Conservation (phyloP, 2,888 invertebrate species). For the Drosophila barbarae region DNA sequence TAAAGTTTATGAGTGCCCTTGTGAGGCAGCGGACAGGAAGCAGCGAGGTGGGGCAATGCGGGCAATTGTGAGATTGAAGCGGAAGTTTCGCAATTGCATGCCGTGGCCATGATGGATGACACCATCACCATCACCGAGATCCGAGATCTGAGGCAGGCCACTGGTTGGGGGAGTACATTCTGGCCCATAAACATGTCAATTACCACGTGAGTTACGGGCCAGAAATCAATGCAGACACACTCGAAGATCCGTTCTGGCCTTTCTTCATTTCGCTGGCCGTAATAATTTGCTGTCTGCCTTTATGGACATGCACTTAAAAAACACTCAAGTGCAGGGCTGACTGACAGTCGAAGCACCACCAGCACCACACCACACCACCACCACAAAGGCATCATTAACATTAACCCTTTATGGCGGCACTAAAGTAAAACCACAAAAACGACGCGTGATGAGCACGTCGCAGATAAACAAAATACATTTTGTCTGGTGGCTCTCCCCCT, state of each 20-base stretch:
- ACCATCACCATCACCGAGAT: conserved; percentile 17
- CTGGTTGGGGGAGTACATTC: conserved; percentile 11
- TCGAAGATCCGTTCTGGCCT: conserved; percentile 10
- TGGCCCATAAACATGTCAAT: conserved; percentile 69
- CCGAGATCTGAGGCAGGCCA: not conserved
- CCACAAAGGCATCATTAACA: conserved; percentile 64
- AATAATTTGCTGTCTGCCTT: conserved; percentile 65
- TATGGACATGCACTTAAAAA: conserved; percentile 72
- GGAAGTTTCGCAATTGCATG: conserved; percentile 64
- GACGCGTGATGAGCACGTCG: conserved; percentile 73
- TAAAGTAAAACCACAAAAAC: conserved; percentile 69
- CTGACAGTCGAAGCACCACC: conserved; percentile 34
- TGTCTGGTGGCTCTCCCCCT: conserved; percentile 12
- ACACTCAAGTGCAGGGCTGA: conserved; percentile 67
- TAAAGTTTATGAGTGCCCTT: conserved; percentile 51
- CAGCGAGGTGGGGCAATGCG: conserved; percentile 41
- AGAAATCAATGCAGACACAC: conserved; percentile 63
- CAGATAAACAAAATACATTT: conserved; percentile 63
- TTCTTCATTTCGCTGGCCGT: conserved; percentile 42
- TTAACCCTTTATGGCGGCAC: conserved; percentile 72
- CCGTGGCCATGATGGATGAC: conserved; percentile 59
- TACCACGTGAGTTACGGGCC: conserved; percentile 65
- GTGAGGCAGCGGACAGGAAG: conserved; percentile 22
- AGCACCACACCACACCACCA: conserved; percentile 6
- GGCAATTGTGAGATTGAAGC: conserved; percentile 29